Conservation (phyloP, 2,113 vertebrate genomes). For the Seriola rivoliana region DNA sequence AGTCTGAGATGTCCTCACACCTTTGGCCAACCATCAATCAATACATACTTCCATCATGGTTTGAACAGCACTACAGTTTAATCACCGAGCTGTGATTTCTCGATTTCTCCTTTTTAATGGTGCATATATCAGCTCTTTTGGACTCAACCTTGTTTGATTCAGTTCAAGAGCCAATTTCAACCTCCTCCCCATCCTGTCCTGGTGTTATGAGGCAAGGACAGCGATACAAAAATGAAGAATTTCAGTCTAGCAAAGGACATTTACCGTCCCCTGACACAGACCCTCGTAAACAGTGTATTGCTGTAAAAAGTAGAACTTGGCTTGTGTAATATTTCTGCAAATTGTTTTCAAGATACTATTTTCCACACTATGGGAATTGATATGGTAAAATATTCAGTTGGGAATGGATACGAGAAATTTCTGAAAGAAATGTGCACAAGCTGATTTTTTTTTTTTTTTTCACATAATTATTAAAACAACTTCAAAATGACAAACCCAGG, state of each 20-base stretch:
- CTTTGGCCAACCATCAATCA: constrained; percentile 65
- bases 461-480: background rate
- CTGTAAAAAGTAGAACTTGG: background rate
- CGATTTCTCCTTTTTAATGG: constrained; percentile 26
- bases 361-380: background rate
- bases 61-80: constrained; percentile 52
- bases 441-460: constrained; percentile 4
- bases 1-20: constrained; percentile 45
- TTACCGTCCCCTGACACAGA: background rate
- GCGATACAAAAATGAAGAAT: background rate
- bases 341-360: background rate
- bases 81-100: constrained; percentile 55
- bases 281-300: constrained; percentile 1
- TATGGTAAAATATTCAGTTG: background rate
- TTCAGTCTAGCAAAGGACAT: constrained; percentile 9
- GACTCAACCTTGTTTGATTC: constrained; percentile 14
- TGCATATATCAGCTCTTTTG: constrained; percentile 47
- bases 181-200: background rate
- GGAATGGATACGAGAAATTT: constrained; percentile 7
- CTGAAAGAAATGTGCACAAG: background rate
- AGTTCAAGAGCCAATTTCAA: constrained; percentile 21
- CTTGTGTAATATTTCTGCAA: constrained; percentile 6
- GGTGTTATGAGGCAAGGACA: constrained; percentile 1
- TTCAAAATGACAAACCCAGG: constrained; percentile 24
- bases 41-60: constrained; percentile 58